phyloP scores from a whole-genome alignment of 2,797 vertebrate genomes.

The Decapterus maruadsi region DNA sequence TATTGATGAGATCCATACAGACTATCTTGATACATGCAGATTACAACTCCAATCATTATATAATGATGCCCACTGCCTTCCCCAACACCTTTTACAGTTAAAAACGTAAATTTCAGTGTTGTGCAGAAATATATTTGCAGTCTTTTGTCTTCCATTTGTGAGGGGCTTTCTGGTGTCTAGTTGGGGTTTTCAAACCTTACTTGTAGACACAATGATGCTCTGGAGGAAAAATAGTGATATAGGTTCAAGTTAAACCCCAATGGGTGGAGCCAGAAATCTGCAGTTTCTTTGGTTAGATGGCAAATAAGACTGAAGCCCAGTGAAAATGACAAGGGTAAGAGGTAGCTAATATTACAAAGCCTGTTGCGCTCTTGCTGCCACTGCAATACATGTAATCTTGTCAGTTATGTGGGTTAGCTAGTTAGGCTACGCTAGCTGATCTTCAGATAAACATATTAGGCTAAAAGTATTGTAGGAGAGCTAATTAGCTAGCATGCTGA shows the following conservation, averaged over 20 bases:
- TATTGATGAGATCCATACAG: slow-evolving; percentile 15
- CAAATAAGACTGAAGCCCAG: slow-evolving; percentile 68
- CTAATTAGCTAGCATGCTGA: slow-evolving; percentile 16
- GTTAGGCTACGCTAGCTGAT: slow-evolving; percentile 30
- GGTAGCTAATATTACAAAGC: slow-evolving; percentile 74
- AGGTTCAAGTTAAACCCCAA: slow-evolving; percentile 67
- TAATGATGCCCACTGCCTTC: background rate
- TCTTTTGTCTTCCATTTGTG: slow-evolving; percentile 16
- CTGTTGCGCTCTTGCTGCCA: slow-evolving; percentile 60
- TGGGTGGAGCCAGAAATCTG: slow-evolving; percentile 38
- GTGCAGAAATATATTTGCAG: slow-evolving; percentile 10
- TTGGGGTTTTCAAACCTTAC: slow-evolving; percentile 38
- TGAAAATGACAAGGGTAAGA: slow-evolving; percentile 75
- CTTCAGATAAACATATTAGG: slow-evolving; percentile 14
- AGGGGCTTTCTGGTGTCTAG: slow-evolving; percentile 14
- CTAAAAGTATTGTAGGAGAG: slow-evolving; percentile 6
- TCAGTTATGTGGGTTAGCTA: slow-evolving; percentile 28
- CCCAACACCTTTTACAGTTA: slow-evolving; percentile 12
- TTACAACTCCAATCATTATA: slow-evolving; percentile 14
- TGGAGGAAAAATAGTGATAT: slow-evolving; percentile 61
- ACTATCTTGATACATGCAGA: background rate
- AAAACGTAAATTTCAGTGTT: slow-evolving; percentile 10
- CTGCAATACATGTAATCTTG: slow-evolving; percentile 37
- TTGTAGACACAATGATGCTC: slow-evolving; percentile 47
- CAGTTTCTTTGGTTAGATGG: slow-evolving; percentile 60